Conservation (phyloP, 2,797 vertebrate genomes). For the Diplodus puntazzo region DNA sequence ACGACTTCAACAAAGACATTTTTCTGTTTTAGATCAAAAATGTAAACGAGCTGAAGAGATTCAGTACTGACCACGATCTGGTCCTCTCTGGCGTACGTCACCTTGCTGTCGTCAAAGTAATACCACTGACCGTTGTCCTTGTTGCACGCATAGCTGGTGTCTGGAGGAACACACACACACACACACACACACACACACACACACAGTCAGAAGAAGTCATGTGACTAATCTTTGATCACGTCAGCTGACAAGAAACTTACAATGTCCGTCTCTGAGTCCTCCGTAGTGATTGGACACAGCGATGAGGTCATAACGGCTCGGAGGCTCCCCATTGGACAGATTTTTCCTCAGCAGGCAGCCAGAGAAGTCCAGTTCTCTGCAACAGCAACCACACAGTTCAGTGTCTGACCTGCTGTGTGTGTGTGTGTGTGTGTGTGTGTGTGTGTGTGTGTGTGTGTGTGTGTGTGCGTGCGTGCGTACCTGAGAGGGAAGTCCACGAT, state of each 20-base stretch:
- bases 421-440: neutral
- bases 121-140: slow-evolving; percentile 92
- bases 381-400: neutral
- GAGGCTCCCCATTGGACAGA: slow-evolving; percentile 79
- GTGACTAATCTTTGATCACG: no score
- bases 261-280: slow-evolving; percentile 91
- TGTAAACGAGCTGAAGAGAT: neutral
- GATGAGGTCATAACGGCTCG: slow-evolving; percentile 91
- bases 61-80: slow-evolving; percentile 88
- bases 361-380: slow-evolving; percentile 90
- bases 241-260: slow-evolving; percentile 74
- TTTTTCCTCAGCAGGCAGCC: slow-evolving; percentile 88
- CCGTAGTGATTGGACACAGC: slow-evolving; percentile 93
- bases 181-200: no score
- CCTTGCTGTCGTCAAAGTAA: slow-evolving; percentile 93
- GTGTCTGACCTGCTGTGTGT: neutral
- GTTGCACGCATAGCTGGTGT: slow-evolving; percentile 91
- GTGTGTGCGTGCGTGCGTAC: slow-evolving; percentile 62
- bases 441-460: neutral
- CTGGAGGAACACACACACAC: slow-evolving; percentile 67
- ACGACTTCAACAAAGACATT: no score
- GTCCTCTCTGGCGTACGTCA: slow-evolving; percentile 88
- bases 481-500: slow-evolving; percentile 91
- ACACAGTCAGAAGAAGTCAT: no score
- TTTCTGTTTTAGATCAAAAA: no score